phyloP scores from a whole-genome alignment of 35 echinoderm and acorn worm species.

The Heliocidaris tuberculata region DNA sequence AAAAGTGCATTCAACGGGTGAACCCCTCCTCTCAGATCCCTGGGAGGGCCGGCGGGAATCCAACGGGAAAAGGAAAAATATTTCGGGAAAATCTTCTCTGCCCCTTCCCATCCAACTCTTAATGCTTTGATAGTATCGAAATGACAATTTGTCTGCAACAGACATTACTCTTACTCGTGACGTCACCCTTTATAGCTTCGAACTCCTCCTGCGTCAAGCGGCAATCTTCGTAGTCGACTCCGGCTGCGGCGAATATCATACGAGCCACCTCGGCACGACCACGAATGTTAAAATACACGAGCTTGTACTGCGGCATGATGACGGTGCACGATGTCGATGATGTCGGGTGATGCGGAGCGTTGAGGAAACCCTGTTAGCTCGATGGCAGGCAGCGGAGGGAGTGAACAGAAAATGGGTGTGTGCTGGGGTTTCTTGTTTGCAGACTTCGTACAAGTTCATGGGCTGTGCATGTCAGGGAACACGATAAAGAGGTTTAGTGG shows the following conservation, averaged over 20 bases:
- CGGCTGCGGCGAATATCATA: constrained; percentile 42
- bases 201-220: constrained; percentile 27
- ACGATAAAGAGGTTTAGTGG: no score
- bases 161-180: not conserved
- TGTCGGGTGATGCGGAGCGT: not conserved
- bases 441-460: no score
- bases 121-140: no score
- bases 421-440: no score
- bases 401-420: not conserved
- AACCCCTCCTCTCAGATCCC: no score
- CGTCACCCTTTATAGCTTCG: not conserved
- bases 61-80: no score
- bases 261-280: constrained; percentile 48
- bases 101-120: no score
- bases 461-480: no score
- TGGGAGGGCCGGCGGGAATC: no score
- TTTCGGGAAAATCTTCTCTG: no score
- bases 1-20: no score
- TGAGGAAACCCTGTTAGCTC: not conserved
- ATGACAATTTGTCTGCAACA: no score
- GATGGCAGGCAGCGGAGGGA: not conserved
- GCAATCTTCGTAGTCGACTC: constrained; percentile 56
- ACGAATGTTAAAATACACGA: constrained; percentile 43
- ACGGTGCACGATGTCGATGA: not conserved
- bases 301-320: constrained; percentile 64